Conservation (phyloP, 1,140 invertebrate genomes). For the Drosophila ironensis region DNA sequence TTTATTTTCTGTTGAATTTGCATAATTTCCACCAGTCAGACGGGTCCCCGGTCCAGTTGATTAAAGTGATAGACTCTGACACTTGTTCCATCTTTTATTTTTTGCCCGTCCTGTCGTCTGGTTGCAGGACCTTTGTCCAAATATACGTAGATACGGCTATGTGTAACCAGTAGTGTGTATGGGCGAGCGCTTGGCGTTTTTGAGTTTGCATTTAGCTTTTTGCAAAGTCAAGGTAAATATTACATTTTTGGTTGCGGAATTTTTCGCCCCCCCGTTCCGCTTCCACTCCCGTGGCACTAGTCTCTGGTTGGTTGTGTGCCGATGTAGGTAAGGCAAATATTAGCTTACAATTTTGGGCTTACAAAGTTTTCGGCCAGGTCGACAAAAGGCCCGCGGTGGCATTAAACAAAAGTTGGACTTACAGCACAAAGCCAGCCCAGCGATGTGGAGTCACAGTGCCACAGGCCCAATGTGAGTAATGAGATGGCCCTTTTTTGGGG, state of each 20-base stretch:
- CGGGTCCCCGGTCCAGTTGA: slow-evolving; percentile 56
- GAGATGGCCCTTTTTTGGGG: slow-evolving; percentile 3
- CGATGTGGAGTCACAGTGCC: not conserved
- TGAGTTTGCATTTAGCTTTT: slow-evolving; percentile 68
- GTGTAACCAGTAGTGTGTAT: not conserved
- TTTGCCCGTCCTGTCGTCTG: slow-evolving; percentile 47
- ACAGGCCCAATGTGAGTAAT: slow-evolving; percentile 14
- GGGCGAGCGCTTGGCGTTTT: slow-evolving; percentile 27
- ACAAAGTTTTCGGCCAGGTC: slow-evolving; percentile 58
- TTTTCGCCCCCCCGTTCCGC: slow-evolving; percentile 38
- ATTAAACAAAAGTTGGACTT: slow-evolving; percentile 60
- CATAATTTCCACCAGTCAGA: slow-evolving; percentile 62
- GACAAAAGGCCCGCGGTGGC: slow-evolving; percentile 64
- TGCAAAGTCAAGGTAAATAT: slow-evolving; percentile 78
- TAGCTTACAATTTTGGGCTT: slow-evolving; percentile 77
- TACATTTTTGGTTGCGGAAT: slow-evolving; percentile 74
- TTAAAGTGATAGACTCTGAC: slow-evolving; percentile 71
- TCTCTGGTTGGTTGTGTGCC: slow-evolving; percentile 38
- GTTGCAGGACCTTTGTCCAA: slow-evolving; percentile 64
- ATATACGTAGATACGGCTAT: slow-evolving; percentile 4
- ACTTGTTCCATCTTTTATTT: slow-evolving; percentile 9
- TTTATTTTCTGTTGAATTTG: slow-evolving; percentile 76
- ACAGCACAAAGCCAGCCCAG: not conserved
- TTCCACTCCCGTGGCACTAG: no score
- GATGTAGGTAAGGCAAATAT: slow-evolving; percentile 75